These are phyloP conservation scores for Butorides virescens DNA, from an alignment of 2,113 vertebrate species.

Conservation along the genomic window DNA sequence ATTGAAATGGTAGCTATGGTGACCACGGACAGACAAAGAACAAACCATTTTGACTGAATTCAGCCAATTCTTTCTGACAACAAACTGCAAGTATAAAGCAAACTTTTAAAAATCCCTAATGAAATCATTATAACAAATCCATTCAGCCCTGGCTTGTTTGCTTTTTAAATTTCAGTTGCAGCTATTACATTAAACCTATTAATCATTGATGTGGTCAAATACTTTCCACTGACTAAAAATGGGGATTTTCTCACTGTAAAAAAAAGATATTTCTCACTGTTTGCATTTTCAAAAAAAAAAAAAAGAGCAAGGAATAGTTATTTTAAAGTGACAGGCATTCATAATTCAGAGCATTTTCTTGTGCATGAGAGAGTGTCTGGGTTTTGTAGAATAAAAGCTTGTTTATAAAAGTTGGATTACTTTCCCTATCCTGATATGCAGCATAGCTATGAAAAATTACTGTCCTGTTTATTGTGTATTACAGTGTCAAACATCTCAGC, in stretches of 20 bases:
- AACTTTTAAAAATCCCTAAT: constrained; percentile 48
- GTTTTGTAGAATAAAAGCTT: constrained; percentile 19
- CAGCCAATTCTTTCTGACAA: constrained; percentile 42
- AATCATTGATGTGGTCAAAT: constrained; percentile 2
- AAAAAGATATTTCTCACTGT: background rate
- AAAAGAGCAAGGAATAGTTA: background rate
- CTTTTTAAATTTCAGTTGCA: constrained; percentile 20
- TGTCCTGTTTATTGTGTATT: background rate
- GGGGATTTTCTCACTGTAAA: background rate
- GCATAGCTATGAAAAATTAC: background rate
- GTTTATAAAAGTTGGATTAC: constrained; percentile 42
- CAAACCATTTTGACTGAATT: constrained; percentile 61
- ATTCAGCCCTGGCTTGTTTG: background rate
- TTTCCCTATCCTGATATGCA: background rate
- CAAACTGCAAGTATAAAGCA: constrained; percentile 56
- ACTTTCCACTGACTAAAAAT: background rate
- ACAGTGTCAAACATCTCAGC: background rate
- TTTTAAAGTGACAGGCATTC: constrained; percentile 1
- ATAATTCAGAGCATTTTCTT: constrained; percentile 5
- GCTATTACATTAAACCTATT: constrained; percentile 33
- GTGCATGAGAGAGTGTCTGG: background rate
- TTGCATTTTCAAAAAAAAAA: background rate
- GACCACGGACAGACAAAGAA: constrained; percentile 63
- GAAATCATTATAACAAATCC: constrained; percentile 31
- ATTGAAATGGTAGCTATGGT: constrained; percentile 73